These are phyloP conservation scores for Erebia epiphron DNA, from an alignment of 2,888 invertebrate species.

Conservation along the genomic window DNA sequence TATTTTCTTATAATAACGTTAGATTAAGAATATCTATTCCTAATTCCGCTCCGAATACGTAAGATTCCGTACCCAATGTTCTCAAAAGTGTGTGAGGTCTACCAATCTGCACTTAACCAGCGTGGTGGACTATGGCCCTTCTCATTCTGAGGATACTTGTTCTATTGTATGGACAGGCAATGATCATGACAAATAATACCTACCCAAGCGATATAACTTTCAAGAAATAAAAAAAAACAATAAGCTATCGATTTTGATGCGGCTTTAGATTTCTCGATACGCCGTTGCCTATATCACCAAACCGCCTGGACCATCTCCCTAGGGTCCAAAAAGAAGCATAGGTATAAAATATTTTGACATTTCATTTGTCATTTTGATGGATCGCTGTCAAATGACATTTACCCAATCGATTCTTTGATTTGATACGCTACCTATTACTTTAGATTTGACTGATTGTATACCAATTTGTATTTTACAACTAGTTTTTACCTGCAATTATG, in stretches of 20 bases:
- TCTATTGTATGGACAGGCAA: neutral
- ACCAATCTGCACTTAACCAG: too few relatives aligned
- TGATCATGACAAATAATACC: neutral
- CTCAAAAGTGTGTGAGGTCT: too few relatives aligned
- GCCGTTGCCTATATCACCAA: neutral
- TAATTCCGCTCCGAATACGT: too few relatives aligned
- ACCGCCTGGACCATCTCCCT: neutral
- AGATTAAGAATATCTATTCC: too few relatives aligned
- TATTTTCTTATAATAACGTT: too few relatives aligned
- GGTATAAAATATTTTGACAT: slow-evolving; percentile 36
- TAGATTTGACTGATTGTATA: slow-evolving; percentile 15
- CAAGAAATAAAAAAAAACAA: neutral
- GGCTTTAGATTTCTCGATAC: slow-evolving; percentile 8
- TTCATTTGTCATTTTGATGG: slow-evolving; percentile 36
- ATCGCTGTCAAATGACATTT: slow-evolving; percentile 31
- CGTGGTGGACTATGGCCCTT: too few relatives aligned
- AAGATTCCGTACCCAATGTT: too few relatives aligned
- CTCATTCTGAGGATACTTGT: too few relatives aligned
- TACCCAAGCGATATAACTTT: neutral
- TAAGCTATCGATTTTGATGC: slow-evolving; percentile 3
- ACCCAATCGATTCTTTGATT: slow-evolving; percentile 12
- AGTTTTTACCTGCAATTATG: neutral
- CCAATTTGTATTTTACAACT: neutral
- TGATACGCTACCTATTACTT: slow-evolving; percentile 15
- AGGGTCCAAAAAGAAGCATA: slow-evolving; percentile 12